Percentiles rank a stretch among this genome's conserved stretches.
These are phyloP conservation scores for Eospalax fontanierii DNA, from an alignment of 2,797 vertebrate genomes.

Conservation along the genomic window DNA sequence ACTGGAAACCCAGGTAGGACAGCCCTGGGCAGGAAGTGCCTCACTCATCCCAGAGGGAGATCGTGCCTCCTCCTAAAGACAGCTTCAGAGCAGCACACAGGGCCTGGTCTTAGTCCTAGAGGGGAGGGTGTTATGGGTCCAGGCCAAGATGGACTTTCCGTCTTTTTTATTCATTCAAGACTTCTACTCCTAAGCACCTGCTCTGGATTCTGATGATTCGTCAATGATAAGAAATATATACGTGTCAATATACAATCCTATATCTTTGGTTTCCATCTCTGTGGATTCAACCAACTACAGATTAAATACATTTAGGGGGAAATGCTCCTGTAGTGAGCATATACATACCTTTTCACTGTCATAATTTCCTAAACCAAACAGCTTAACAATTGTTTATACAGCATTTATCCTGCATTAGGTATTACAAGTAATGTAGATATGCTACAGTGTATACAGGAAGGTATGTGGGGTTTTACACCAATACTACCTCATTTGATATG, in stretches of 20 bases:
- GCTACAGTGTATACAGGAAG: not conserved
- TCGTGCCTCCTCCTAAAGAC: not conserved
- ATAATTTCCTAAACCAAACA: not conserved
- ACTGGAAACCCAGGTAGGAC: slow-evolving; percentile 90
- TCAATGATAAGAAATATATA: not conserved
- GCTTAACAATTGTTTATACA: not conserved
- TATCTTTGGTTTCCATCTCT: not conserved
- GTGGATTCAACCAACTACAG: not conserved
- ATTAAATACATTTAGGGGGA: not conserved
- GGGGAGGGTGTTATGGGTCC: not conserved
- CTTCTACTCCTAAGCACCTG: not conserved
- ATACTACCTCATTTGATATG: not conserved
- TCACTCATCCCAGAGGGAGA: not conserved
- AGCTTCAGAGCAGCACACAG: not conserved
- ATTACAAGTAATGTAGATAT: not conserved
- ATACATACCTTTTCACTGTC: not conserved
- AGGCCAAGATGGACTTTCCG: not conserved
- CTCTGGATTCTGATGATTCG: not conserved
- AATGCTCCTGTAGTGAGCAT: not conserved
- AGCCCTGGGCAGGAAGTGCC: not conserved
- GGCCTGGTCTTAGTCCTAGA: not conserved
- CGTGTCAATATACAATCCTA: not conserved
- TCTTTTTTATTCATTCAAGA: not conserved
- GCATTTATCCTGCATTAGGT: not conserved
- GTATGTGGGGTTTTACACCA: too few relatives aligned